These are phyloP conservation scores for Caenorhabditis wallacei DNA, from an alignment of 2,888 invertebrate species.

Conservation along the genomic window DNA sequence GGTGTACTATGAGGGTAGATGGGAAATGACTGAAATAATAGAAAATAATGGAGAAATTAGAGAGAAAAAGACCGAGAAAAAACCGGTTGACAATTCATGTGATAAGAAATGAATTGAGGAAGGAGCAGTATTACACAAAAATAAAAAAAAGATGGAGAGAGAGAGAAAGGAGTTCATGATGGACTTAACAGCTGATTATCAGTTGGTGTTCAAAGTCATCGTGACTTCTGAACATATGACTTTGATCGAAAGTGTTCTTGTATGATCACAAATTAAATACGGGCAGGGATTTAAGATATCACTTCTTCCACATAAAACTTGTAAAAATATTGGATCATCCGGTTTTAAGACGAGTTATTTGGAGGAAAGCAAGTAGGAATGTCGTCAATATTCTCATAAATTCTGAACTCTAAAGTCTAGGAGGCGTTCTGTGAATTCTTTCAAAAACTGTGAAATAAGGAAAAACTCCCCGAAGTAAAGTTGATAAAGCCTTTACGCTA, in stretches of 20 bases:
- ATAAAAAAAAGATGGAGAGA: background rate
- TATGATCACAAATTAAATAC: background rate
- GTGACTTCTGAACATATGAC: constrained; percentile 36
- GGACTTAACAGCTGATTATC: constrained; percentile 50
- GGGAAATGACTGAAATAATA: constrained; percentile 24
- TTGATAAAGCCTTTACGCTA: no score
- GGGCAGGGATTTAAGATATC: background rate
- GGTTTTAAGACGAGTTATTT: no score
- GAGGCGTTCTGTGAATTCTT: no score
- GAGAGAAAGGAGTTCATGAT: background rate
- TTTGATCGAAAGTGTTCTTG: background rate
- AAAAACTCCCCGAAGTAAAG: no score
- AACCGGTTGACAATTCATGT: constrained; percentile 41
- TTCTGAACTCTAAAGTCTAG: no score
- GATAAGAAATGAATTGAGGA: constrained; percentile 20
- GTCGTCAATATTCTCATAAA: no score
- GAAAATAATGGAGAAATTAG: constrained; percentile 6
- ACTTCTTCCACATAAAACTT: no score
- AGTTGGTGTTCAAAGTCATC: constrained; percentile 7
- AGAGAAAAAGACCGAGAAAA: constrained; percentile 17
- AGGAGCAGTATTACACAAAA: constrained; percentile 39
- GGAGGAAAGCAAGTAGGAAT: no score
- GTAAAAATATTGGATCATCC: no score
- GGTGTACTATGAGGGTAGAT: constrained; percentile 21
- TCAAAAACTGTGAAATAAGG: no score